Evolutionary conservation across 2,113 vertebrate genomes (phyloP).

Genomic region (Platanista minor): DNA sequence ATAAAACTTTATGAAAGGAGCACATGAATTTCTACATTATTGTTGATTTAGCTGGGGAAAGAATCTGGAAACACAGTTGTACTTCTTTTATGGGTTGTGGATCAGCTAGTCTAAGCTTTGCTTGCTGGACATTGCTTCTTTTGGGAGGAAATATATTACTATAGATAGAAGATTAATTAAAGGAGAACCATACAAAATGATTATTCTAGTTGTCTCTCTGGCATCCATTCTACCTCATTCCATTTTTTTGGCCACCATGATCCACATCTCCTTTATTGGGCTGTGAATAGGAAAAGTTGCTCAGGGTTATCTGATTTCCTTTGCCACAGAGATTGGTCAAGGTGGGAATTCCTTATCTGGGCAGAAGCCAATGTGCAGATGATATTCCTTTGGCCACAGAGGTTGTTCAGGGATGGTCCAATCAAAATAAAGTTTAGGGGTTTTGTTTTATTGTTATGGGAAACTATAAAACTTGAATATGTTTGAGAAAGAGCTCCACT

Average conservation of each 20-base stretch:
- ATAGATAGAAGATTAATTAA: neutral
- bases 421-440: neutral
- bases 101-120: neutral
- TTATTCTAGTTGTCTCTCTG: neutral
- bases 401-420: neutral
- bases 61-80: neutral
- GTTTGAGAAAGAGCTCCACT: neutral
- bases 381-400: neutral
- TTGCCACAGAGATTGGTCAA: neutral
- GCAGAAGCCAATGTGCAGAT: neutral
- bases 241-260: neutral
- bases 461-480: neutral
- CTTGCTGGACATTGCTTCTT: neutral
- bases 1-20: constrained; percentile 38
- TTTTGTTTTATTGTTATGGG: neutral
- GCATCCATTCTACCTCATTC: neutral
- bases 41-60: constrained; percentile 9
- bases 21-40: neutral
- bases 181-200: neutral
- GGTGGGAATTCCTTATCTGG: neutral
- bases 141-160: neutral
- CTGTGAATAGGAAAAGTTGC: neutral
- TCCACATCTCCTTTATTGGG: neutral
- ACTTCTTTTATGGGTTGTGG: neutral
- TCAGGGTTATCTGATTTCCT: neutral